Percentiles rank a stretch among this genome's conserved stretches.
These are phyloP conservation scores for Luidia sarsii DNA, from an alignment of 53 echinoderm and acorn worm species.

Conservation along the genomic window DNA sequence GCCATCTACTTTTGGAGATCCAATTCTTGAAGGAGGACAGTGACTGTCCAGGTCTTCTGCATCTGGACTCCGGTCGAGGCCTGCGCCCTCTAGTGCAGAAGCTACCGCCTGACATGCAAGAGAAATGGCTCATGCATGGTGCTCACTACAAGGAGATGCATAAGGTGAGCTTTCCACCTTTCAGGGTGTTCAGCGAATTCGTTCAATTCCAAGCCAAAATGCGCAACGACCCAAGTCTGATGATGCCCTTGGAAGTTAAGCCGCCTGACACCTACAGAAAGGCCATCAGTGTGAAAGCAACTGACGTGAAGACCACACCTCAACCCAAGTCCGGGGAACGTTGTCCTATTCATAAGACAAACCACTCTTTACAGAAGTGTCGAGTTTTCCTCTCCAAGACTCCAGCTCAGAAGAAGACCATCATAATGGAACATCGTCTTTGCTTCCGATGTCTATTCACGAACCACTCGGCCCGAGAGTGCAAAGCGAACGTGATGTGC, in stretches of 20 bases:
- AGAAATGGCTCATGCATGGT: slow-evolving; percentile 44
- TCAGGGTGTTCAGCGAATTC: slow-evolving; percentile 41
- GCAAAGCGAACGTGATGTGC: not conserved
- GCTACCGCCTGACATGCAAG: slow-evolving; percentile 45
- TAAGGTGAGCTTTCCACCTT: slow-evolving; percentile 52
- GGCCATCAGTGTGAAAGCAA: not conserved
- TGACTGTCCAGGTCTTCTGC: slow-evolving; percentile 12
- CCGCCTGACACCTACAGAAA: not conserved
- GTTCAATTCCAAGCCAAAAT: slow-evolving; percentile 37
- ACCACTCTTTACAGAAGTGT: not conserved
- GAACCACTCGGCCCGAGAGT: not conserved
- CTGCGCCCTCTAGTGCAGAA: slow-evolving; percentile 47
- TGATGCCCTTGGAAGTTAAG: not conserved
- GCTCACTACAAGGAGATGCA: slow-evolving; percentile 36
- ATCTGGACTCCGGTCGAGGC: slow-evolving; percentile 51
- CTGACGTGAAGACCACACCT: not conserved
- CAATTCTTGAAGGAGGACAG: slow-evolving; percentile 39
- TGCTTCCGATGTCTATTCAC: slow-evolving; percentile 16
- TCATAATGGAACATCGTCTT: not conserved
- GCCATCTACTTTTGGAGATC: slow-evolving; percentile 29
- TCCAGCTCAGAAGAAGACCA: not conserved
- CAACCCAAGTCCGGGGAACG: not conserved
- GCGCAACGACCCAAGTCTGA: slow-evolving; percentile 55
- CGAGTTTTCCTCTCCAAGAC: not conserved
- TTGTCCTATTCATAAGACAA: not conserved